Percentiles rank a stretch among this genome's conserved stretches.
Evolutionary conservation across 2,797 vertebrate species (phyloP).

Genomic region (Holocentrus rufus): DNA sequence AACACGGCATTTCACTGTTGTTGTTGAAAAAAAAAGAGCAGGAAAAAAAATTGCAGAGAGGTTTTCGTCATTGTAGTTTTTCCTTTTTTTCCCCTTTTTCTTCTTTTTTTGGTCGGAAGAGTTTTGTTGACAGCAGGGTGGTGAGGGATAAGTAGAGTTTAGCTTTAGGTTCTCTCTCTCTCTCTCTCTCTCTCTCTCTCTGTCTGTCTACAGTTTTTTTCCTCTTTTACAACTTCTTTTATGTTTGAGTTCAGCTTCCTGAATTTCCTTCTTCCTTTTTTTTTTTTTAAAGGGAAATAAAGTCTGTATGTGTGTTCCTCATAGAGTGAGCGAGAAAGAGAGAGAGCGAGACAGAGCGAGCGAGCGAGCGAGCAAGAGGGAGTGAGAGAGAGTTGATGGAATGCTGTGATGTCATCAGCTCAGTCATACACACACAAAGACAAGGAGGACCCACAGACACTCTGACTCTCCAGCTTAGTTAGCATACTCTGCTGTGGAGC

Average conservation of each 20-base stretch:
- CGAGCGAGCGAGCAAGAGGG: slow-evolving; percentile 30
- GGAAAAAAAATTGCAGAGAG: too few relatives aligned
- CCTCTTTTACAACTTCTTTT: slow-evolving; percentile 33
- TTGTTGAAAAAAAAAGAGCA: too few relatives aligned
- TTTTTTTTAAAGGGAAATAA: slow-evolving; percentile 27
- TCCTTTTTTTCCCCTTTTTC: too few relatives aligned
- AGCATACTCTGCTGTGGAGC: slow-evolving; percentile 78
- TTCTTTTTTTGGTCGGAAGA: neutral
- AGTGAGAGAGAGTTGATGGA: slow-evolving; percentile 74
- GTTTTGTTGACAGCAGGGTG: neutral
- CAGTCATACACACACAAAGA: slow-evolving; percentile 84
- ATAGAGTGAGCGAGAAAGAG: slow-evolving; percentile 28
- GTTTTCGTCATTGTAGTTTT: too few relatives aligned
- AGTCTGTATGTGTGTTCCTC: neutral
- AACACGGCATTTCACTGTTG: too few relatives aligned
- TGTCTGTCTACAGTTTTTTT: neutral
- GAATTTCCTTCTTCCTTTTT: slow-evolving; percentile 44
- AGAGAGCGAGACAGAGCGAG: slow-evolving; percentile 25
- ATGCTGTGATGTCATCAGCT: slow-evolving; percentile 87
- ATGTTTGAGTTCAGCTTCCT: slow-evolving; percentile 70
- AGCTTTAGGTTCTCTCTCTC: neutral
- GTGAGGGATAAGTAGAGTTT: neutral
- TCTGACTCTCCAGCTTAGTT: slow-evolving; percentile 77
- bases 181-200: slow-evolving; percentile 2
- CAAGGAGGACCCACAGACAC: slow-evolving; percentile 79